These are phyloP conservation scores for Agrochola lota DNA, from an alignment of 2,888 invertebrate species.

Conservation along the genomic window DNA sequence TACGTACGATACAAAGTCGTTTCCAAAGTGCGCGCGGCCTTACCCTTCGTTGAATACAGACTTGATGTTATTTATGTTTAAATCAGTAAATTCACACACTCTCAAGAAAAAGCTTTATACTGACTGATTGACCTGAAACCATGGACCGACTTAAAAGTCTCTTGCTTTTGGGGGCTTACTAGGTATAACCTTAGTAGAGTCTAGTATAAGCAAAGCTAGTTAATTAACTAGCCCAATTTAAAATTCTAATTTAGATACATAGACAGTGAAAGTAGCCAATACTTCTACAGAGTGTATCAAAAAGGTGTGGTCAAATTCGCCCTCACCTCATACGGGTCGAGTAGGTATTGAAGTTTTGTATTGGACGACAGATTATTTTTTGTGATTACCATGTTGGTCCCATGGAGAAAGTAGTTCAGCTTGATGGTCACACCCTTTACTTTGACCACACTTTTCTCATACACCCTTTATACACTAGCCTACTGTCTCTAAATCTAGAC, in stretches of 20 bases:
- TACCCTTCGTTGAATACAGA: not conserved
- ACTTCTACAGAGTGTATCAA: too few relatives aligned
- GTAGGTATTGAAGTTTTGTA: too few relatives aligned
- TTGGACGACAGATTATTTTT: too few relatives aligned
- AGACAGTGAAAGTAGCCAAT: not conserved
- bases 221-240: not conserved
- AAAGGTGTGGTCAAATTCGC: too few relatives aligned
- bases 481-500: not conserved
- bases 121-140: not conserved
- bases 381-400: too few relatives aligned
- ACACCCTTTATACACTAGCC: not conserved
- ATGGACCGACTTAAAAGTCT: not conserved
- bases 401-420: too few relatives aligned
- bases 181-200: not conserved
- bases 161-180: not conserved
- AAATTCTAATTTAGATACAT: not conserved
- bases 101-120: not conserved
- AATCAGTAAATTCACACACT: not conserved
- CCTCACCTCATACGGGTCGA: too few relatives aligned
- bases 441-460: too few relatives aligned
- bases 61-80: not conserved
- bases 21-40: not conserved
- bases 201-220: not conserved
- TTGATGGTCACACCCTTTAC: too few relatives aligned
- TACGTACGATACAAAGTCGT: too few relatives aligned